Evolutionary conservation across 2,888 invertebrate species (phyloP).

Genomic region (Itoplectis maculator): DNA sequence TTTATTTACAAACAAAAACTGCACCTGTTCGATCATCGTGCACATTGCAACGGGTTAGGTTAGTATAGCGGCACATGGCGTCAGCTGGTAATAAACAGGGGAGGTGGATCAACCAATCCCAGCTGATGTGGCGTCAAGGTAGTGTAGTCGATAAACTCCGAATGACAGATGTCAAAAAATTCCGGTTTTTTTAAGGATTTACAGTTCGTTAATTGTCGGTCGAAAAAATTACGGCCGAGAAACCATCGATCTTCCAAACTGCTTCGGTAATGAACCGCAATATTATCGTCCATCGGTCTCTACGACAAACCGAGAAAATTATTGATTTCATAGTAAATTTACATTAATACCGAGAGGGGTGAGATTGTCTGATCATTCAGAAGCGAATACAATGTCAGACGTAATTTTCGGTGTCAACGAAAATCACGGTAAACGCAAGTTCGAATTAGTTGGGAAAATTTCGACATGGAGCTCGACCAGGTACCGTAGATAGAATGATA

Average conservation of each 20-base stretch:
- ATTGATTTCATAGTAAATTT: slow-evolving; percentile 32
- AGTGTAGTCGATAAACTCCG: not conserved
- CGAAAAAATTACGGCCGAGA: not conserved
- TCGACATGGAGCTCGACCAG: slow-evolving; percentile 51
- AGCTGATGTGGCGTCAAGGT: not conserved
- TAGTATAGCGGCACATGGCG: slow-evolving; percentile 3
- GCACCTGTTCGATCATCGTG: slow-evolving; percentile 18
- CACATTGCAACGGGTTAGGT: slow-evolving; percentile 28
- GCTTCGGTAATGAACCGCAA: not conserved
- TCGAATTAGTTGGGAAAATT: slow-evolving; percentile 4
- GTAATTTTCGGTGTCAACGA: not conserved
- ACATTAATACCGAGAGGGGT: not conserved
- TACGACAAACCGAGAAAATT: not conserved
- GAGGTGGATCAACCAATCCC: slow-evolving; percentile 8
- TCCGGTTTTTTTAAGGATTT: slow-evolving; percentile 5
- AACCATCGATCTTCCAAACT: not conserved
- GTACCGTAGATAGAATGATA: slow-evolving; percentile 30
- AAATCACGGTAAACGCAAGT: not conserved
- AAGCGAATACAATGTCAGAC: not conserved
- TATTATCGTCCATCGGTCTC: not conserved
- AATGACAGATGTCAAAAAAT: slow-evolving; percentile 35
- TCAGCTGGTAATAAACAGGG: not conserved
- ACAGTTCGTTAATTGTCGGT: not conserved
- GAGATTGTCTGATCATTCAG: slow-evolving; percentile 9
- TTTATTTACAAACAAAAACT: slow-evolving; percentile 23